Base-by-base conservation (phyloP, 2,888 invertebrate species). In the Netelia inedita region DNA sequence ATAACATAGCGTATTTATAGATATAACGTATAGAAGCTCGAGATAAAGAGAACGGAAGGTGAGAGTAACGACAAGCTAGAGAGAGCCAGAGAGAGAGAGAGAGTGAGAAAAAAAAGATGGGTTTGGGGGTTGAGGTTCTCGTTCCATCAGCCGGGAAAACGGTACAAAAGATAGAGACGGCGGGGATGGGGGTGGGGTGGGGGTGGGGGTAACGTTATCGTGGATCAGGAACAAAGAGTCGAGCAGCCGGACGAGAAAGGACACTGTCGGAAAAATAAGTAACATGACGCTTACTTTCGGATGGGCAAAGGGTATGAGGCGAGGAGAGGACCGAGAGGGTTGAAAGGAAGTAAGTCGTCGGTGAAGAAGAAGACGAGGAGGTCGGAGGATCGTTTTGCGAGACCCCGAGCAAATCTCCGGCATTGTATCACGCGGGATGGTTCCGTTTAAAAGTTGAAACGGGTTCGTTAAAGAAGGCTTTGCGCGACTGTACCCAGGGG, bases 361-460 rank as follows among this genome's bases (percentile, higher is more conserved):
- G 72, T 68, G 69, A 76, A 43, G 57, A 73, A 78, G 68, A 72
- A 78, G n/a, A 85, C 8, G 61, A 73, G 69, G 55, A 21, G 65
- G 21, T 43, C 19, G 71, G 74, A 28, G 66, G 65, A 75, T 83
- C 72, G 71, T 41, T 63, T 63, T 55, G 35, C 23, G 57, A 23
- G 21, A 57, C 68, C 68, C 43, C 35, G 63, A 1, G 69, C 69
- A 71, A 82, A 53, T 82, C 75, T 63, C 75, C 63, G 63, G 75
- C 88, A 90, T 92, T 91, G 89, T 91, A 89, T 89, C 84, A 85
- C 79, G 85, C 75, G 63, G 61, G 84, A 84, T 85, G 86, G 86
- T 89, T 89, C 88, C 88, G 88, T 89, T 91, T 91, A 89, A 91
- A 91, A 90, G 90, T 91, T 91, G 88, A 91, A 88, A 88, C 79